Percentiles rank a stretch among this genome's conserved stretches.
These are phyloP conservation scores for Cancer borealis DNA, from an alignment of 2,888 invertebrate species.

Conservation along the genomic window DNA sequence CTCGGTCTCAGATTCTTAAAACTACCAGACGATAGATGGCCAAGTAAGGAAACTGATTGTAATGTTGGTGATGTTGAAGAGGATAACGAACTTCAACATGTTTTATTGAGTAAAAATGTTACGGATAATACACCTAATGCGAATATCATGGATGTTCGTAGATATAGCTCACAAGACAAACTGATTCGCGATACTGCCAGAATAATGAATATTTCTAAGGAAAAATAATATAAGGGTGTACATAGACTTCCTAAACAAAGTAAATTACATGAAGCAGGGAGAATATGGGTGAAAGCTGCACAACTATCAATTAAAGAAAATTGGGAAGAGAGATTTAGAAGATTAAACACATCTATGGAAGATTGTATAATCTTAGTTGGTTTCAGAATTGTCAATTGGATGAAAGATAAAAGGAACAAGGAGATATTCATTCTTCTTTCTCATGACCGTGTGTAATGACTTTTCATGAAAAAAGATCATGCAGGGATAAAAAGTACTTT, in stretches of 20 bases:
- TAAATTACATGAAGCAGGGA: neutral
- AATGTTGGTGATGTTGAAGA: neutral
- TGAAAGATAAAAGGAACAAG: slow-evolving; percentile 10
- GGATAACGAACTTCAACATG: neutral
- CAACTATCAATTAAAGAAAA: neutral
- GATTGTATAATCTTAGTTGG: neutral
- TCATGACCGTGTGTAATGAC: neutral
- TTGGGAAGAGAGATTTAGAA: neutral
- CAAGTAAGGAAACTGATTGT: neutral
- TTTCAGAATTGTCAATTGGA: neutral
- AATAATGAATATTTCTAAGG: neutral
- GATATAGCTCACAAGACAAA: neutral
- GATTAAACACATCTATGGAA: neutral
- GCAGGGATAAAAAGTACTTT: neutral
- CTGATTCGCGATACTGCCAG: neutral
- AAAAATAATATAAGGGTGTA: neutral
- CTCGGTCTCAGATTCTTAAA: neutral
- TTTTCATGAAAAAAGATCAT: slow-evolving; percentile 13
- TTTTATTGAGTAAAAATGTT: neutral
- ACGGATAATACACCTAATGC: neutral
- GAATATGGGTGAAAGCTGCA: neutral
- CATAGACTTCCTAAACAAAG: neutral
- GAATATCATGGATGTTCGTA: neutral
- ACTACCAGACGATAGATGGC: neutral
- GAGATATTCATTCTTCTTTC: neutral